Percentiles rank a stretch among this genome's conserved stretches.
These are phyloP conservation scores for Diuraphis noxia DNA, from an alignment of 1,140 invertebrate species.

Conservation along the genomic window DNA sequence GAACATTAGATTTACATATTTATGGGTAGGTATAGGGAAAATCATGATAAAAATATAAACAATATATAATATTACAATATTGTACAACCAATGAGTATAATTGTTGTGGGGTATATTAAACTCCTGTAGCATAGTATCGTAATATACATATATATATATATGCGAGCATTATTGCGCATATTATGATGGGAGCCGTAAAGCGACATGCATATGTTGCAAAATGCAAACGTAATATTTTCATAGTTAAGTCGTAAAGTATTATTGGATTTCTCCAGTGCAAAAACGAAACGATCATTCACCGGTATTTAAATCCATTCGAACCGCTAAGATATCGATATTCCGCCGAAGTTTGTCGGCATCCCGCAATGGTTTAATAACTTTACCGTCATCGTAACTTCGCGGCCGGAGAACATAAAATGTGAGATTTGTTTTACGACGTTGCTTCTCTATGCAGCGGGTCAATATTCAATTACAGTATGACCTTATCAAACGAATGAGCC, in stretches of 20 bases:
- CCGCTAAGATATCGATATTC: not conserved
- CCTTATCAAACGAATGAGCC: constrained; percentile 20
- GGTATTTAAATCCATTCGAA: not conserved
- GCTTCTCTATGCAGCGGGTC: not conserved
- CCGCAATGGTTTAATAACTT: constrained; percentile 23
- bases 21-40: not conserved
- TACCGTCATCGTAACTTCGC: not conserved
- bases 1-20: not conserved
- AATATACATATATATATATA: not conserved
- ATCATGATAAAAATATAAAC: not conserved
- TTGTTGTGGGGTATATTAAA: not conserved
- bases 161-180: not conserved
- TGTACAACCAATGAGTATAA: not conserved
- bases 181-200: not conserved
- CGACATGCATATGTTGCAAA: not conserved
- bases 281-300: constrained; percentile 15
- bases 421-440: constrained; percentile 42
- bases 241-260: not conserved
- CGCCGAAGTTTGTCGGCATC: constrained; percentile 30
- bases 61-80: not conserved
- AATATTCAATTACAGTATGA: constrained; percentile 13
- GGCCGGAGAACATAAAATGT: not conserved
- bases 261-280: not conserved
- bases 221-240: not conserved
- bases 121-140: not conserved